Evolutionary conservation across 2,113 vertebrate genomes (phyloP).

Genomic region (Gymnarchus niloticus): DNA sequence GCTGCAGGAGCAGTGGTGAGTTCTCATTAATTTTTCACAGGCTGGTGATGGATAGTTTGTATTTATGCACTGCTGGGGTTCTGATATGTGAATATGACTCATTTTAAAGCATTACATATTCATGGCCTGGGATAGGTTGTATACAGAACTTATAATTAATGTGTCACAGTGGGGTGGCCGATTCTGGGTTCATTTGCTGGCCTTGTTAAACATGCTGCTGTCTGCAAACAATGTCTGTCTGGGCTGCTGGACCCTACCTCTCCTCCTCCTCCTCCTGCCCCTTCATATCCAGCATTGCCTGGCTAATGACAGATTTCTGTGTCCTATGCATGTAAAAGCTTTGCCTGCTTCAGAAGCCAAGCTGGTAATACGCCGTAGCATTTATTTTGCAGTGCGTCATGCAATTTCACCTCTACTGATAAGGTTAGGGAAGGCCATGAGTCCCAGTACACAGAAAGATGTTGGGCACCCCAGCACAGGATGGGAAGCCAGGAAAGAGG

Average conservation of each 20-base stretch:
- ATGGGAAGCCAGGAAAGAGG: background rate
- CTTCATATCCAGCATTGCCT: background rate
- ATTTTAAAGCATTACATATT: conserved; percentile 97
- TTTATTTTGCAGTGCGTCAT: background rate
- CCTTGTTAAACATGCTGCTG: conserved; percentile 76
- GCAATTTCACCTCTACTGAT: too few species aligned
- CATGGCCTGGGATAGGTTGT: conserved; percentile 93
- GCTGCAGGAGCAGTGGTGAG: conserved; percentile 60
- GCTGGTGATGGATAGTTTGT: conserved; percentile 83
- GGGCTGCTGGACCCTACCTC: background rate
- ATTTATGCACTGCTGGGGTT: conserved; percentile 86
- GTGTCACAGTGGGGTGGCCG: conserved; percentile 87
- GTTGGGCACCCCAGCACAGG: background rate
- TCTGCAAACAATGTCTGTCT: conserved; percentile 63
- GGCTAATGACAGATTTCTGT: background rate
- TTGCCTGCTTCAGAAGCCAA: conserved; percentile 5
- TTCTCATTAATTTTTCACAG: conserved; percentile 81
- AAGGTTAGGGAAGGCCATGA: too few species aligned
- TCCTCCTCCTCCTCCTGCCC: background rate
- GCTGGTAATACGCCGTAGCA: background rate
- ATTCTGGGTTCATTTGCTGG: conserved; percentile 76
- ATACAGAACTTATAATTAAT: conserved; percentile 96
- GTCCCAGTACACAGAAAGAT: background rate
- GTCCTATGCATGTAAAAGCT: background rate
- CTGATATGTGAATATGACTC: conserved; percentile 93